phyloP scores from a whole-genome alignment of 2,888 invertebrate species.

The Plebejus argus region DNA sequence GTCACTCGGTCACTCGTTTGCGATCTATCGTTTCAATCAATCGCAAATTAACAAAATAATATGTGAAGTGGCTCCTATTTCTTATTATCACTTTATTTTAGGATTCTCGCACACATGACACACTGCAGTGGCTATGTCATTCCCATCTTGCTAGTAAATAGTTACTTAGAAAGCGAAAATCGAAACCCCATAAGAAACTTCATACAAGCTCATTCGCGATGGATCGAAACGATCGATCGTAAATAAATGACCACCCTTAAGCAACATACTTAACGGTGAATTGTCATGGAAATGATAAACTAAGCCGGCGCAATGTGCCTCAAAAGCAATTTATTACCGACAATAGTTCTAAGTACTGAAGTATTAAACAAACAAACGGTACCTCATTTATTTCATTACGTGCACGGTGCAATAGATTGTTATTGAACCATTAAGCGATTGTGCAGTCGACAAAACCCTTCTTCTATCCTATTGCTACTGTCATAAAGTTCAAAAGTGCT shows the following conservation, averaged over 20 bases:
- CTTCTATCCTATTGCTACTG: neutral
- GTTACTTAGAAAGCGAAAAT: neutral
- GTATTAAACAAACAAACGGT: constrained; percentile 6
- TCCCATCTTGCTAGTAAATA: too few relatives aligned
- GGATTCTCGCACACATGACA: too few relatives aligned
- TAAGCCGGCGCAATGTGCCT: neutral
- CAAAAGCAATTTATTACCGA: constrained; percentile 3
- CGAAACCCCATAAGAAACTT: neutral
- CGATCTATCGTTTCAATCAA: too few relatives aligned
- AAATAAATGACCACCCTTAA: neutral
- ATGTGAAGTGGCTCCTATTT: too few relatives aligned
- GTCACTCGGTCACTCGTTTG: too few relatives aligned
- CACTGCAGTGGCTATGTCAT: too few relatives aligned
- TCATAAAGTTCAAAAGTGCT: neutral
- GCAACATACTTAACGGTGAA: neutral
- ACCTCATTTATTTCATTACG: constrained; percentile 9
- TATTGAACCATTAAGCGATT: neutral
- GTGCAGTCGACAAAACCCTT: neutral
- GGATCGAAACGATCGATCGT: neutral
- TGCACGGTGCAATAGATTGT: neutral
- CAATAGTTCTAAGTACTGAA: constrained; percentile 17
- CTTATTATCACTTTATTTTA: too few relatives aligned
- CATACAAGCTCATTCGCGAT: neutral
- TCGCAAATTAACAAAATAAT: too few relatives aligned
- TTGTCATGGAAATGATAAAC: constrained; percentile 5